Base-by-base conservation (phyloP, 2,113 vertebrate species). In the Ceyx margarethae region DNA sequence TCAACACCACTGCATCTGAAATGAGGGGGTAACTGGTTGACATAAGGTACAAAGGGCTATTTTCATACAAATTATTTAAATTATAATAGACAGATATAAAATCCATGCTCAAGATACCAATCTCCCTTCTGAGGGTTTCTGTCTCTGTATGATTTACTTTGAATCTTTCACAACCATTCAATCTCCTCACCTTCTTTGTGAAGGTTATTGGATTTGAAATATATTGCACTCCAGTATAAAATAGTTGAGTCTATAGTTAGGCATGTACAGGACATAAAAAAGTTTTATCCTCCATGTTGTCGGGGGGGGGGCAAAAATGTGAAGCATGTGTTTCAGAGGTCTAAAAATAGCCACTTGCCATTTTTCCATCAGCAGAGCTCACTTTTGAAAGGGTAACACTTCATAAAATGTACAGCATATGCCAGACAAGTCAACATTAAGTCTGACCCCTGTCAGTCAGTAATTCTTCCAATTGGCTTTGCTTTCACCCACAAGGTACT, bases 371-470 rank as follows among this genome's bases (percentile, higher is more conserved):
- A 53, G 83, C 72, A 88, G 35, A 78, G 57, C 35, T 25, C 48
- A 17, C 62, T 61, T 80, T 4, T 11, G 50, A 57, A 58, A 9
- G 18, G 61, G 23, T 13, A 74, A 75, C 65, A 85, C 33, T 88
- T 25, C 28, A 12, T 11, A 48, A 42, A 57, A 62, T 14, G 25
- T 66, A 37, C 18, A 23, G 54, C 0, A 0, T 57, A 31, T 11
- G 4, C 33, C 72, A 74, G 33, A 37, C 6, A 13, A 73, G 25
- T 5, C 79, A 73, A 11, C 0, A 0, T 13, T 13, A 58, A 2
- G 3, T 16, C 54, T 73, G 68, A 74, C 20, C 31, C 60, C 14
- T 0, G 1, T 28, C 43, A 42, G 28, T 2, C 57, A 25, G 15
- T 9, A 29, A 14, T 5, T 35, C n/a, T 37, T 40, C 58, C 6